Conservation (phyloP, 2,113 vertebrate genomes). For the Opisthocomus hoazin region DNA sequence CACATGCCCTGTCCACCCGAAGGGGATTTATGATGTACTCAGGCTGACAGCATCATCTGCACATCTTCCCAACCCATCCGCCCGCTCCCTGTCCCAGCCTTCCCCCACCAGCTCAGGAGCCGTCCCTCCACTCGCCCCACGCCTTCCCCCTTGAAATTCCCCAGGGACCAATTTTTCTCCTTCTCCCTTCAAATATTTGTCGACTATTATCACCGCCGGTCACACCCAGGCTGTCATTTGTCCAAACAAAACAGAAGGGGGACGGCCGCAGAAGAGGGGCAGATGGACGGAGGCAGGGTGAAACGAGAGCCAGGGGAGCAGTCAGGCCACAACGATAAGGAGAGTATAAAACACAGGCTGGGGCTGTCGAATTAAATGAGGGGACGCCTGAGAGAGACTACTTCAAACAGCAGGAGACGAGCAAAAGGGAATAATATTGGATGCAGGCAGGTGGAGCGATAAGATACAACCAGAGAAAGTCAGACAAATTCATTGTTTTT, state of each 20-base stretch:
- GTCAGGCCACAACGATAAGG: conserved; percentile 41
- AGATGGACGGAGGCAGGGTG: not conserved
- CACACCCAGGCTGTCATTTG: conserved; percentile 35
- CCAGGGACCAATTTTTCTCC: conserved; percentile 1
- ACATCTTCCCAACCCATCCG: not conserved
- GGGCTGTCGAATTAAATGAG: not conserved
- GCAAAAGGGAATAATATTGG: not conserved
- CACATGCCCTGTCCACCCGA: not conserved
- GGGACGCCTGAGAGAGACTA: not conserved
- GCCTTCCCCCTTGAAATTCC: not conserved
- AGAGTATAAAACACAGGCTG: not conserved
- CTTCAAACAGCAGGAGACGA: not conserved
- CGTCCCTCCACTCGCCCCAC: not conserved
- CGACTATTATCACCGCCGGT: not conserved
- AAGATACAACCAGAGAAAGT: not conserved
- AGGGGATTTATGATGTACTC: not conserved
- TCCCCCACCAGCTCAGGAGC: not conserved
- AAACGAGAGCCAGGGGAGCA: conserved; percentile 22
- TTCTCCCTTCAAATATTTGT: conserved; percentile 39
- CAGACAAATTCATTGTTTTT: not conserved
- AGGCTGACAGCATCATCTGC: not conserved
- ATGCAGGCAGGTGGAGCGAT: conserved; percentile 15
- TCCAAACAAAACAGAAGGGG: conserved; percentile 23
- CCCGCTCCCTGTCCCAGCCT: not conserved
- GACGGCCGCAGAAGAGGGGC: not conserved